Percentiles rank a stretch among this genome's conserved stretches.
Conservation (phyloP, 2,888 invertebrate species). For the Petrolisthes manimaculis region DNA sequence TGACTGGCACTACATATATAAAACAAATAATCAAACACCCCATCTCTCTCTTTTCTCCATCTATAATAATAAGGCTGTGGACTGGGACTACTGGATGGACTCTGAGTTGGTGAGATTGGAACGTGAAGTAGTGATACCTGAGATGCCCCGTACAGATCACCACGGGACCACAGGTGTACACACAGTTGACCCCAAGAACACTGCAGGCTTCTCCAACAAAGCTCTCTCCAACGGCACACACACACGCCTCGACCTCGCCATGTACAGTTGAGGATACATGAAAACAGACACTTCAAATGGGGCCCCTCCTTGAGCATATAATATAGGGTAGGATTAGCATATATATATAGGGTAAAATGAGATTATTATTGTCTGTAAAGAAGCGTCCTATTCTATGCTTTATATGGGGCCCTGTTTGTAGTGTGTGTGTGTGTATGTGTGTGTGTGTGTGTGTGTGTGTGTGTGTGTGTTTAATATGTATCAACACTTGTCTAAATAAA, state of each 20-base stretch:
- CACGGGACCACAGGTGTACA: conserved; percentile 40
- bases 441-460: no score
- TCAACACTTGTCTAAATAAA: no score
- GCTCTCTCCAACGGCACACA: conserved; percentile 26
- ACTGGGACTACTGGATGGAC: conserved; percentile 59
- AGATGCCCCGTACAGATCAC: conserved; percentile 47
- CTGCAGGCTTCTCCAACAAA: conserved; percentile 28
- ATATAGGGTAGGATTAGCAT: no score
- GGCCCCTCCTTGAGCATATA: no score
- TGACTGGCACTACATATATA: no score
- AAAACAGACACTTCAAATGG: no score
- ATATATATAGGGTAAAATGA: no score
- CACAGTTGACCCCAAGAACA: conserved; percentile 1
- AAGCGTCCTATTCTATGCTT: neutral
- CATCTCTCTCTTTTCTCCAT: neutral
- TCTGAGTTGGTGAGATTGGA: conserved; percentile 31
- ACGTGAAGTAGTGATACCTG: conserved; percentile 46
- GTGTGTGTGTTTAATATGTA: no score
- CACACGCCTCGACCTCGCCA: conserved; percentile 1
- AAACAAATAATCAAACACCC: neutral
- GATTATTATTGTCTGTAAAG: no score
- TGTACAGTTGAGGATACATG: no score
- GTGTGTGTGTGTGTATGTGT: no score
- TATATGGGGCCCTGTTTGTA: neutral
- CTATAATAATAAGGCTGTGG: conserved; percentile 21